phyloP scores from a whole-genome alignment of 1,140 invertebrate genomes.

The Hermetia illucens region DNA sequence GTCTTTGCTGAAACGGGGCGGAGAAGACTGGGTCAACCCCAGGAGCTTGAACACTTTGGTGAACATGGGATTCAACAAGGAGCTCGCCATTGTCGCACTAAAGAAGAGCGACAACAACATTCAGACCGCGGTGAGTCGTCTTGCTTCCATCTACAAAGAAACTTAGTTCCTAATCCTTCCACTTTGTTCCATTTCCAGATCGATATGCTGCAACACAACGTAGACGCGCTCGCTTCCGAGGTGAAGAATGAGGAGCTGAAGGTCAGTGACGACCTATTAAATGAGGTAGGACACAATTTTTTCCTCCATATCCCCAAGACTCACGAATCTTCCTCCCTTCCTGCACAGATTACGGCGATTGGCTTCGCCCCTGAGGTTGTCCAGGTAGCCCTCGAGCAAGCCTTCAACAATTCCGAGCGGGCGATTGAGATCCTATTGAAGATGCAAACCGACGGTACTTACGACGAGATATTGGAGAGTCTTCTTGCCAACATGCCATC shows the following conservation, averaged over 20 bases:
- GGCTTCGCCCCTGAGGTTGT: slow-evolving; percentile 44
- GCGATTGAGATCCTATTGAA: slow-evolving; percentile 40
- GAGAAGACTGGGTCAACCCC: slow-evolving; percentile 21
- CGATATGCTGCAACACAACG: slow-evolving; percentile 16
- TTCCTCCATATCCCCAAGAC: slow-evolving; percentile 13
- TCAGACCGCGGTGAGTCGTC: slow-evolving; percentile 44
- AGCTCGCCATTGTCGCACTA: slow-evolving; percentile 40
- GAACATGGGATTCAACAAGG: slow-evolving; percentile 49
- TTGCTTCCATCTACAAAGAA: slow-evolving; percentile 29
- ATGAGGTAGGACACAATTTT: no score
- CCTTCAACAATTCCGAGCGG: slow-evolving; percentile 36
- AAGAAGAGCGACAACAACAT: slow-evolving; percentile 50
- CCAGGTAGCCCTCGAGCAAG: slow-evolving; percentile 36
- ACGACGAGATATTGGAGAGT: slow-evolving; percentile 6
- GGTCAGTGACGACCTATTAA: no score
- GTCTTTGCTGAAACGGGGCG: slow-evolving; percentile 13
- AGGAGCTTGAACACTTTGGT: slow-evolving; percentile 37
- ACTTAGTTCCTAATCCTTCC: not conserved
- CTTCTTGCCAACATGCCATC: slow-evolving; percentile 4
- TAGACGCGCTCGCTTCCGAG: not conserved
- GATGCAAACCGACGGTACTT: slow-evolving; percentile 6
- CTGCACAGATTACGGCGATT: slow-evolving; percentile 35
- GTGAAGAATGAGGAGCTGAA: no score
- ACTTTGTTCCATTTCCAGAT: slow-evolving; percentile 14
- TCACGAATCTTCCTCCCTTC: slow-evolving; percentile 15